These are phyloP conservation scores for Micronisus gabar DNA, from an alignment of 2,113 vertebrate genomes.

Conservation along the genomic window DNA sequence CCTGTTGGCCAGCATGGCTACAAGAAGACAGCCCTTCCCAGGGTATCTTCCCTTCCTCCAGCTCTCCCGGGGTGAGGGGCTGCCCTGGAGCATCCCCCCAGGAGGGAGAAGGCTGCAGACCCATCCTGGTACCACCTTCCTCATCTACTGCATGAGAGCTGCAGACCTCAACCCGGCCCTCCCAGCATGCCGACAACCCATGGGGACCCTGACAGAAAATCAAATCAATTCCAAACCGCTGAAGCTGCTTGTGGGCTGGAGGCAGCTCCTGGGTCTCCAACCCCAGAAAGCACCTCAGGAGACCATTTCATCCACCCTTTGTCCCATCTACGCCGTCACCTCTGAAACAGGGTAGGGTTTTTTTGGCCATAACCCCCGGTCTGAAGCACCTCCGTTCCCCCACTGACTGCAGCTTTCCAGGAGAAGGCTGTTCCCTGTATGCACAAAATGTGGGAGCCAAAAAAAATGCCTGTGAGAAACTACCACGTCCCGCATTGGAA, in stretches of 20 bases:
- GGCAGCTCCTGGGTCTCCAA: neutral
- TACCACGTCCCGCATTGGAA: accelerated
- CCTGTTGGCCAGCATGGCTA: neutral
- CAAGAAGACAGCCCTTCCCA: neutral
- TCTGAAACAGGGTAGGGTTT: neutral
- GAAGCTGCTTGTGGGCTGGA: neutral
- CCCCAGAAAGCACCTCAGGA: neutral
- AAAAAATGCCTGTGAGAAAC: accelerated
- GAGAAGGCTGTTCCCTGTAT: neutral
- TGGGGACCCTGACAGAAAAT: accelerated
- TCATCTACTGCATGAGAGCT: accelerated
- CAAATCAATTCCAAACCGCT: accelerated
- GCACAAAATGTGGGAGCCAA: neutral
- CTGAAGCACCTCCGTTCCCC: neutral
- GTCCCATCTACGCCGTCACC: accelerated
- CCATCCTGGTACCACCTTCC: neutral
- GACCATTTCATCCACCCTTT: neutral
- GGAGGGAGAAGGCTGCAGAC: neutral
- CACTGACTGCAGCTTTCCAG: neutral
- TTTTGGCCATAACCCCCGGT: neutral
- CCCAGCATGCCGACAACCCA: neutral
- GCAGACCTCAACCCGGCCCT: neutral
- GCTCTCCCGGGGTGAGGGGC: neutral
- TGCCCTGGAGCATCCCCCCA: neutral
- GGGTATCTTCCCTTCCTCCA: neutral